These are phyloP conservation scores for Acanthoscelides obtectus DNA, from an alignment of 2,888 invertebrate species.

Conservation along the genomic window DNA sequence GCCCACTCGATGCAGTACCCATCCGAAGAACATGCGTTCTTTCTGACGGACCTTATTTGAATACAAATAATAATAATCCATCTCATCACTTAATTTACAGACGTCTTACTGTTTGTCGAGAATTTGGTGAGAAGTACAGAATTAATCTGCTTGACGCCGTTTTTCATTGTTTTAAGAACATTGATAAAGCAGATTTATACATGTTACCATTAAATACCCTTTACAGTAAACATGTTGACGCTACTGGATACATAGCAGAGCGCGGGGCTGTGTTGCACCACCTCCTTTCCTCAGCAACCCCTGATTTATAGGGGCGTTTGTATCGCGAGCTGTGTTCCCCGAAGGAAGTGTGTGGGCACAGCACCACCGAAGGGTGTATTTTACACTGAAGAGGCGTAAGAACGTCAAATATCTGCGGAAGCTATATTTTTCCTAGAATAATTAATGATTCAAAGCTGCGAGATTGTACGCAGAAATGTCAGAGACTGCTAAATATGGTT, in stretches of 20 bases:
- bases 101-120: too few species aligned
- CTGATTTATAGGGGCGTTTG: background rate
- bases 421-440: background rate
- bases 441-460: background rate
- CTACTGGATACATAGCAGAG: background rate
- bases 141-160: too few species aligned
- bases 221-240: background rate
- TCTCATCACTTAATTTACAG: too few species aligned
- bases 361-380: background rate
- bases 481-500: background rate
- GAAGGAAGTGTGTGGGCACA: background rate
- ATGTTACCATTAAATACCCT: too few species aligned
- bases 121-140: too few species aligned
- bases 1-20: too few species aligned
- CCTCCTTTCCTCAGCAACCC: background rate
- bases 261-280: background rate
- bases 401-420: background rate
- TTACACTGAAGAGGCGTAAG: background rate
- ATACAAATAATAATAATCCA: too few species aligned
- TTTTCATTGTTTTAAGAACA: too few species aligned
- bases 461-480: background rate
- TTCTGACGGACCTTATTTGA: too few species aligned
- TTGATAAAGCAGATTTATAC: too few species aligned
- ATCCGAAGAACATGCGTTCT: too few species aligned
- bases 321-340: background rate